Base-by-base conservation (phyloP, 2,888 invertebrate genomes). In the Drosophila lutescens region DNA sequence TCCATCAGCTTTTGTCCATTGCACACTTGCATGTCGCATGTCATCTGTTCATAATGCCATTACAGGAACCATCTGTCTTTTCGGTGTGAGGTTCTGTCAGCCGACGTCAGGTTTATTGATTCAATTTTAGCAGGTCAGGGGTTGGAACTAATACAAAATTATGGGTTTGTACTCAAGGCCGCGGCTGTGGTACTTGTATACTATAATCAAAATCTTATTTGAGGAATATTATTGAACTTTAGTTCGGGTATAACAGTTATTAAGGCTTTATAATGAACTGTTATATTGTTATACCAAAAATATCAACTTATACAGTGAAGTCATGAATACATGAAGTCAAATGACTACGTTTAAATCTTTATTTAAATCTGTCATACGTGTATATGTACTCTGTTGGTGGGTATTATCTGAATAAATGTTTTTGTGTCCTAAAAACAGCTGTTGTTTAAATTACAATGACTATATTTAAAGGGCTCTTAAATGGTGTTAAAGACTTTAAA, bases 81-180 rank as follows among this genome's bases (percentile, higher is more conserved):
- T 15, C 17, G 20, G 58, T 30, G 58, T n/a, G 17, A 12, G 58
- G n/a, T 30, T 57, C 38, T 40, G 30, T 57, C 23, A 1, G 15
- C 30, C 30, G 9, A 13, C 44, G 63, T 47, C 61, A 40, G 12
- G 30, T 63, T 62, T 62, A 62, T 62, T 63, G 62, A 62, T 47
- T 62, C 5, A 62, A 32, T 47, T 63, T 8, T 13, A 32, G 8
- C 32, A 47, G 43, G 13, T 13, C n/a, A 3, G 17, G 38, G 56
- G 36, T 17, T 36, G 15, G 15, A 13, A n/a, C n/a, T 55, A 38
- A 55, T 17, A 38, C 15, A 36, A 26, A n/a, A 17, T 56, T 20
- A 58, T 54, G 30, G 17, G 15, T 17, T 32, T 7, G 12, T 17
- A 12, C 15, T 12, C 15, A 32, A 6, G 15, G 15, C 5, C 10